phyloP scores from a whole-genome alignment of 92 coral and sea anemone genomes.

The Palythoa caribaeorum region DNA sequence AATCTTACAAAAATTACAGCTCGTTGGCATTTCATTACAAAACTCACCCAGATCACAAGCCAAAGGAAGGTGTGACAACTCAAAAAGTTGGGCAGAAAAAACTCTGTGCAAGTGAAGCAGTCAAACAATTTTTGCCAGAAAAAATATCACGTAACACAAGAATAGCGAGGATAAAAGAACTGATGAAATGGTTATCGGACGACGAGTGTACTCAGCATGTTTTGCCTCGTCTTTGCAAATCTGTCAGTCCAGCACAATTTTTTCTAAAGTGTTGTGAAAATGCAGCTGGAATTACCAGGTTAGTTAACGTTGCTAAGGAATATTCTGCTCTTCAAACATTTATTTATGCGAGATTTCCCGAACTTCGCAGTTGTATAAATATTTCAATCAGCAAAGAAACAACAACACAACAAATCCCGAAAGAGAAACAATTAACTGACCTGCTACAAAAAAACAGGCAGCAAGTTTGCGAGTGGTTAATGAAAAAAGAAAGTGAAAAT shows the following conservation, averaged over 20 bases:
- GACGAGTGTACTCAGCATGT: slow-evolving; percentile 17
- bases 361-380: not conserved
- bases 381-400: not conserved
- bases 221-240: not conserved
- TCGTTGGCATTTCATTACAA: no score
- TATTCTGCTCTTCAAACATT: not conserved
- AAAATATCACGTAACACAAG: slow-evolving; percentile 3
- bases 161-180: not conserved
- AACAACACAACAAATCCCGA: not conserved
- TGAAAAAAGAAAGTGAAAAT: slow-evolving; percentile 25
- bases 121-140: not conserved
- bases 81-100: not conserved
- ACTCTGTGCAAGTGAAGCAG: not conserved
- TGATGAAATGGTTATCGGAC: not conserved
- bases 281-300: not conserved
- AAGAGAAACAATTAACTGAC: not conserved
- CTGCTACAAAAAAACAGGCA: not conserved
- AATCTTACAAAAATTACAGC: no score
- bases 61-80: no score
- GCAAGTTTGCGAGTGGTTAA: slow-evolving; percentile 16
- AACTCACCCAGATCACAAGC: no score
- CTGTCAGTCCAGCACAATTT: slow-evolving; percentile 12
- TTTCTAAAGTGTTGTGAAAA: slow-evolving; percentile 20
- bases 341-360: slow-evolving; percentile 17
- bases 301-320: slow-evolving; percentile 13